These are phyloP conservation scores for Intellagama lesueurii DNA, from an alignment of 2,797 vertebrate genomes.

Conservation along the genomic window DNA sequence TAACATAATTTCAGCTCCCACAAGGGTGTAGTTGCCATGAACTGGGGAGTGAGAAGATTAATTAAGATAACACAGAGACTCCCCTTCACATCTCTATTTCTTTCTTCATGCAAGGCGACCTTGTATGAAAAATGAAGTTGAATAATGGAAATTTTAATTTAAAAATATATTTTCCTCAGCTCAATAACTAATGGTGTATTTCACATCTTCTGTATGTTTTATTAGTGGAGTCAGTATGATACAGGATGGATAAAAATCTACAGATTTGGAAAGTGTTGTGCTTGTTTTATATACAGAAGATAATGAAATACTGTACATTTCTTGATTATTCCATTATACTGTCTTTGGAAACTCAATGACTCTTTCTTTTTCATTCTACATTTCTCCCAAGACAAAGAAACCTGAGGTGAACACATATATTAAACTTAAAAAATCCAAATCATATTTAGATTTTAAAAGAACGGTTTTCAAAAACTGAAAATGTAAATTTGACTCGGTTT, in stretches of 20 bases:
- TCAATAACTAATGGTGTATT: not conserved
- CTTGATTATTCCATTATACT: not conserved
- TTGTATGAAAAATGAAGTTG: not conserved
- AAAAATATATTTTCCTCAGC: not conserved
- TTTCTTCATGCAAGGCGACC: not conserved
- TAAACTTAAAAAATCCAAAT: slow-evolving; percentile 9
- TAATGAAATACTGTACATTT: slow-evolving; percentile 2
- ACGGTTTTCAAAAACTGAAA: not conserved
- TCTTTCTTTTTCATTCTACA: not conserved
- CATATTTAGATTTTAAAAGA: not conserved
- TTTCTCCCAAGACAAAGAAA: not conserved
- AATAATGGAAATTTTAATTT: not conserved
- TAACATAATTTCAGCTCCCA: slow-evolving; percentile 25
- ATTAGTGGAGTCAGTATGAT: not conserved
- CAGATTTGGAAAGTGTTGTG: not conserved
- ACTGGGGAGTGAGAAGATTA: slow-evolving; percentile 16
- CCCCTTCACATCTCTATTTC: not conserved
- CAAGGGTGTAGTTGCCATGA: not conserved
- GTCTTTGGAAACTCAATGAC: not conserved
- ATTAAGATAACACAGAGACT: not conserved
- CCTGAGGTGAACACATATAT: not conserved
- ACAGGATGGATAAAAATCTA: not conserved
- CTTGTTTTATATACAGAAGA: not conserved
- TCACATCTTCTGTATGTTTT: not conserved
- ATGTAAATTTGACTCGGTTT: not conserved